These are phyloP conservation scores for Sebastes hubbsi DNA, from an alignment of 2,797 vertebrate genomes.

Conservation along the genomic window DNA sequence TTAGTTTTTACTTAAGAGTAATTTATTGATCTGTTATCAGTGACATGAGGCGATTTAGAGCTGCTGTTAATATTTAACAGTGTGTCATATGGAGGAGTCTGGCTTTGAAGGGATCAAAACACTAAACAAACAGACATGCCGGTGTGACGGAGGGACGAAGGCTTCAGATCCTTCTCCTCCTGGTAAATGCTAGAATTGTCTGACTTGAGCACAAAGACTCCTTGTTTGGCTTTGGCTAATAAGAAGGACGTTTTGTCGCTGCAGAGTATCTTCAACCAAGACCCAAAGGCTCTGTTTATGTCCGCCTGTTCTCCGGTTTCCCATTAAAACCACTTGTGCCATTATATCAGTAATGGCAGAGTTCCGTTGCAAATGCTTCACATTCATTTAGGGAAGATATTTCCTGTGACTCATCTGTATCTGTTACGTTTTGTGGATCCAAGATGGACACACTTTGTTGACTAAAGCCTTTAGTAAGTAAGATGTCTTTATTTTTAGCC, in stretches of 20 bases:
- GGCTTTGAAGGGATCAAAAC: conserved; percentile 17
- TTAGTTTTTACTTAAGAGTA: background rate
- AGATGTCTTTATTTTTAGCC: background rate
- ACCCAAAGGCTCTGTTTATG: conserved; percentile 22
- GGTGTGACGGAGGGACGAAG: conserved; percentile 6
- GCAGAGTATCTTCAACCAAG: conserved; percentile 23
- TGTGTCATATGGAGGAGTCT: conserved; percentile 10
- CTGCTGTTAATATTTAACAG: conserved; percentile 66
- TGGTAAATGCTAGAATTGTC: conserved; percentile 64
- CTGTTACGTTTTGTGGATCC: background rate
- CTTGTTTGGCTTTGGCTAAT: conserved; percentile 38
- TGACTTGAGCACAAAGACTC: conserved; percentile 62
- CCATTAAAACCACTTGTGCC: conserved; percentile 9
- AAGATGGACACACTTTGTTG: background rate
- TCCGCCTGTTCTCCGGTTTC: conserved; percentile 44
- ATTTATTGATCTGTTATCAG: conserved; percentile 32
- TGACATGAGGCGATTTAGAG: background rate
- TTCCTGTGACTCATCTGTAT: background rate
- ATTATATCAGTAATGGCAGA: conserved; percentile 41
- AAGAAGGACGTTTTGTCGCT: conserved; percentile 51
- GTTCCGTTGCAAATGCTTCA: background rate
- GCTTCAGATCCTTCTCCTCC: conserved; percentile 16
- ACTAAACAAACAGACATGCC: conserved; percentile 34
- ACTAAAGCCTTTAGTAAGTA: background rate
- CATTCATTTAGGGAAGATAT: background rate